Evolutionary conservation across 2,113 vertebrate genomes (phyloP), one percentile per base, ranked within the genome.

Genomic region (Pachypanchax playfairii): DNA sequence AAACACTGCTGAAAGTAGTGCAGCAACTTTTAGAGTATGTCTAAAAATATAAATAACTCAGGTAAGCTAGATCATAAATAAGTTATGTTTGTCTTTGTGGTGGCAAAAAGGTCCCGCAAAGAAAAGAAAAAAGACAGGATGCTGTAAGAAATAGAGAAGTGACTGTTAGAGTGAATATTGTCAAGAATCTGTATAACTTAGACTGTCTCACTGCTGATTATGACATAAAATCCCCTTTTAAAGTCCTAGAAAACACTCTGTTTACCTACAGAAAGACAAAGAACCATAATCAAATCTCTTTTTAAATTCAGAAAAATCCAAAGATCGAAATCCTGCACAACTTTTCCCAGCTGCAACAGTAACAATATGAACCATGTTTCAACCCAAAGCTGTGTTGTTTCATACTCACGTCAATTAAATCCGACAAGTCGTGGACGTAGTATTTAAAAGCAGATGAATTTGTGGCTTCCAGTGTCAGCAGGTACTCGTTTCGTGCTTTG

Each of bases 381-480:
- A n/a, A n/a, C n/a, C n/a, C 11, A 36, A 3, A 3, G 35, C 35
- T 36, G 12, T 2, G 20, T 1, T 2, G 48, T 42, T 69, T 66
- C 33, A 60, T 93, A 98, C 97, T 98, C 87, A 99, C 97, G 25
- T 99, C 97, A 65, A 98, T 98, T 90, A 98, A 84, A 88, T 98
- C 97, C 0, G 96, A 96, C 87, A 99, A 92, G 85, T 99, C 97
- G 10, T 98, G 96, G 86, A 99, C 96, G 73, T 99, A 99, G 84
- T 98, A 99, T 88, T 99, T 99, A 93, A 98, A 98, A 56, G 98
- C 94, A 1, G 97, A 97, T 60, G 96, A 94, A 78, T 99, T 99
- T 26, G 96, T 94, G 25, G 97, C 97, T 91, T 99, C 97, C 58
- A 99, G 93, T 12, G 97, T 99, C 83, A 99, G 93, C 49, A 99